phyloP scores from a whole-genome alignment of 2,888 invertebrate species.

The Furcula furcula region DNA sequence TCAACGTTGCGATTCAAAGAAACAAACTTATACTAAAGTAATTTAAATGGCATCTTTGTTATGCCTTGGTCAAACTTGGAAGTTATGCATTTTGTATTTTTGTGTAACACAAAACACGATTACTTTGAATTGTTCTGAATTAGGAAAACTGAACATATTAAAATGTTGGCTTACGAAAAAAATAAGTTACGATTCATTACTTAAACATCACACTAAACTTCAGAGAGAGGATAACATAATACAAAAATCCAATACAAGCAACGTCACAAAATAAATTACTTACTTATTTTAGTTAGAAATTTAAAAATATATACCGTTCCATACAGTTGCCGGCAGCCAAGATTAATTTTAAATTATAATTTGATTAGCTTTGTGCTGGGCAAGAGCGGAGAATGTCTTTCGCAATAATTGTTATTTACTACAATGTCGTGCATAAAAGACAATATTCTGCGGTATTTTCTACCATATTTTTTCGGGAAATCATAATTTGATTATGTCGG shows the following conservation, averaged over 20 bases:
- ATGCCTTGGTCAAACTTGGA: slow-evolving; percentile 55
- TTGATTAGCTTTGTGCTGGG: slow-evolving; percentile 49
- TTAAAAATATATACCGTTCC: slow-evolving; percentile 36
- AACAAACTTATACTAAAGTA: slow-evolving; percentile 72
- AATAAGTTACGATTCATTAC: too few relatives aligned
- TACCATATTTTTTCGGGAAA: slow-evolving; percentile 45
- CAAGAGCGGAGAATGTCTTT: slow-evolving; percentile 31
- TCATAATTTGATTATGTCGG: slow-evolving; percentile 61
- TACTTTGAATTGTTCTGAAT: slow-evolving; percentile 17
- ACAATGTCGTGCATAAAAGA: slow-evolving; percentile 31
- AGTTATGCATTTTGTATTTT: slow-evolving; percentile 59
- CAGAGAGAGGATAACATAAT: not conserved
- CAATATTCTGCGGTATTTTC: slow-evolving; percentile 25
- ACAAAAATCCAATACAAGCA: too few relatives aligned
- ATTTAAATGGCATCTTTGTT: slow-evolving; percentile 70
- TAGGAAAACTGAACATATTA: not conserved
- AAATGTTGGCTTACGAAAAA: not conserved
- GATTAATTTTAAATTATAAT: slow-evolving; percentile 48
- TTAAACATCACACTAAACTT: too few relatives aligned
- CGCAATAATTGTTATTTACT: slow-evolving; percentile 49
- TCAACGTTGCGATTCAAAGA: slow-evolving; percentile 65
- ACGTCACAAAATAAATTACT: slow-evolving; percentile 1
- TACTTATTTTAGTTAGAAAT: slow-evolving; percentile 13
- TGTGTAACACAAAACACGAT: slow-evolving; percentile 29
- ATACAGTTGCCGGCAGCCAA: slow-evolving; percentile 35